A percentile compares a stretch with the other conserved stretches of the same genome.
phyloP scores from a whole-genome alignment of 2,888 invertebrate genomes.

The Elysia crispata region DNA sequence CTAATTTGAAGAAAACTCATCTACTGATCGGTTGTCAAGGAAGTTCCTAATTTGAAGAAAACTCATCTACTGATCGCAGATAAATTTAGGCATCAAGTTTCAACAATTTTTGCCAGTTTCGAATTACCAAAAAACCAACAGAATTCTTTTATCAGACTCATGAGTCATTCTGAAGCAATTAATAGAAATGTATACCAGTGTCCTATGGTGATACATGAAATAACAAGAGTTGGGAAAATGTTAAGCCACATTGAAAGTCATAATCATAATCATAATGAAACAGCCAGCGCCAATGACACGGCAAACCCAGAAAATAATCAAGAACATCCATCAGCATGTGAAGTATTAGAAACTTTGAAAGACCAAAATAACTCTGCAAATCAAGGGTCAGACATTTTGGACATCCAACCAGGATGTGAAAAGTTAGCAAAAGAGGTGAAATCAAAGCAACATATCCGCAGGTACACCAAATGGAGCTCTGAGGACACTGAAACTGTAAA shows the following conservation, averaged over 20 bases:
- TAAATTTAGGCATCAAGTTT: slow-evolving; percentile 2
- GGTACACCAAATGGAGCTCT: slow-evolving; percentile 9
- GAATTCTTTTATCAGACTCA: background rate
- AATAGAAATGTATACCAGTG: slow-evolving; percentile 5
- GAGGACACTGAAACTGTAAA: background rate
- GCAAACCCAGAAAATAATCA: no score
- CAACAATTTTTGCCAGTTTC: slow-evolving; percentile 1
- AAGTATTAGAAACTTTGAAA: background rate
- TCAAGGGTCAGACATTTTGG: background rate
- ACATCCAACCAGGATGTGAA: background rate
- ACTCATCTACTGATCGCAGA: background rate
- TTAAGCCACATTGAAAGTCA: background rate
- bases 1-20: background rate
- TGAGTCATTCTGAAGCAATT: background rate
- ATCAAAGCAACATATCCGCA: background rate
- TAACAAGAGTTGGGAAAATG: background rate
- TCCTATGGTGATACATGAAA: background rate
- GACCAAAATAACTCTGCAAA: background rate
- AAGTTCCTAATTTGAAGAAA: background rate
- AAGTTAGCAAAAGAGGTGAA: background rate
- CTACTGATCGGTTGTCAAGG: background rate
- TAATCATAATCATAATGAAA: background rate
- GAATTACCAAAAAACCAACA: background rate
- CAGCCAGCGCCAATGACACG: no score
- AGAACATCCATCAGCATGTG: no score